phyloP scores from a whole-genome alignment of 2,797 vertebrate species.

The Prionace glauca region DNA sequence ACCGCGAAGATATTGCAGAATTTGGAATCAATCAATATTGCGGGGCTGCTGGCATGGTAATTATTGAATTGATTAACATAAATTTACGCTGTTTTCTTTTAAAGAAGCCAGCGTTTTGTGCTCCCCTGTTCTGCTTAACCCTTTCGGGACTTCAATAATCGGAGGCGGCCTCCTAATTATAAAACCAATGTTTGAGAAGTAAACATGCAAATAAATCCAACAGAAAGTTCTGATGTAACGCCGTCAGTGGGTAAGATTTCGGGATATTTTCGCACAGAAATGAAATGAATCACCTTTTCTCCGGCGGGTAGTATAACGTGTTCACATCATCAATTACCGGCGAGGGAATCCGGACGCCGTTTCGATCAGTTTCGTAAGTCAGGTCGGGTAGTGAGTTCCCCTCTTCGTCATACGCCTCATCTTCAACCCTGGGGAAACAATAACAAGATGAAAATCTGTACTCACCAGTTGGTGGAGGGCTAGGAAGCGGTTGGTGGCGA shows the following conservation, averaged over 20 bases:
- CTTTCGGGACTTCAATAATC: background rate
- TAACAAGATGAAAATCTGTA: slow-evolving; percentile 40
- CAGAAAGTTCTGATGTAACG: background rate
- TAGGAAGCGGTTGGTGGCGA: background rate
- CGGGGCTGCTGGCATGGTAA: background rate
- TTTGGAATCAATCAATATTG: background rate
- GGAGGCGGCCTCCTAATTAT: background rate
- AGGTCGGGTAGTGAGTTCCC: slow-evolving; percentile 76
- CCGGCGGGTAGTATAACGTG: slow-evolving; percentile 69
- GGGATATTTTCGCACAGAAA: background rate
- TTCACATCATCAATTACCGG: slow-evolving; percentile 69
- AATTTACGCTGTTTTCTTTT: background rate
- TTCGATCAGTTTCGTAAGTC: slow-evolving; percentile 72
- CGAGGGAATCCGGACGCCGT: slow-evolving; percentile 68
- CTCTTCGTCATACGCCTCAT: slow-evolving; percentile 78
- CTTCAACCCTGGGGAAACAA: slow-evolving; percentile 58
- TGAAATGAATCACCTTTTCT: slow-evolving; percentile 69
- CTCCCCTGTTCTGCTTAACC: background rate
- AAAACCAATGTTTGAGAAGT: background rate
- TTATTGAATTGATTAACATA: slow-evolving; percentile 32
- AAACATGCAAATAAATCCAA: background rate
- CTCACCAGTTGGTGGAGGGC: background rate
- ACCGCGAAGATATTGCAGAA: background rate
- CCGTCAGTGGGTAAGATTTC: too few relatives aligned
- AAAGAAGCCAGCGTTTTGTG: background rate